Conservation (phyloP, 2,888 invertebrate species). For the Tetheella fluctuosa region DNA sequence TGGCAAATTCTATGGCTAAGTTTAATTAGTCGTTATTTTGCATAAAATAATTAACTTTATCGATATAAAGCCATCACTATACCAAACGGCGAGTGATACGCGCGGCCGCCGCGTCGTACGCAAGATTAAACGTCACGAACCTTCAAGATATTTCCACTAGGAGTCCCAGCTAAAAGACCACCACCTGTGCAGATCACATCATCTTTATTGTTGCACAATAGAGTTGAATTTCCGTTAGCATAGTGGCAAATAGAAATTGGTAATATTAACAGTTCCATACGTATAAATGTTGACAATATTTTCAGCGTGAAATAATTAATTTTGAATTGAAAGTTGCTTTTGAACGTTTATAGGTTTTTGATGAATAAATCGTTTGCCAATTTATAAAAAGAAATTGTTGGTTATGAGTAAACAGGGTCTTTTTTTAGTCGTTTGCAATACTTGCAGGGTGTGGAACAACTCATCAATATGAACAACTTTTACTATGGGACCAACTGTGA, state of each 20-base stretch:
- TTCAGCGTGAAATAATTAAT: conserved; percentile 21
- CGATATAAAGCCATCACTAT: conserved; percentile 49
- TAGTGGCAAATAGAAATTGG: conserved; percentile 25
- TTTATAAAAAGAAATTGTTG: too few relatives aligned
- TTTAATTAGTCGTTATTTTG: too few relatives aligned
- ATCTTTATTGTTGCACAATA: conserved; percentile 39
- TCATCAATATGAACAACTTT: too few relatives aligned
- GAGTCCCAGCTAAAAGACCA: conserved; percentile 43
- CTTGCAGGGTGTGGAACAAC: too few relatives aligned
- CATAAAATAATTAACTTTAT: conserved; percentile 14
- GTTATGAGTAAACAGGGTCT: too few relatives aligned
- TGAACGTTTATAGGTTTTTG: not conserved
- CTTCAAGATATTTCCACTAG: conserved; percentile 67
- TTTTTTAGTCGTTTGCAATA: too few relatives aligned
- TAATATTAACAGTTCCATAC: conserved; percentile 64
- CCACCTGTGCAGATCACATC: conserved; percentile 36
- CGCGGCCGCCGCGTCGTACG: conserved; percentile 77
- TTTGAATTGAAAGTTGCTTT: not conserved
- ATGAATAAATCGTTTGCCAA: not conserved
- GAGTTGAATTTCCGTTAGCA: conserved; percentile 33
- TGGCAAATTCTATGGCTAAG: too few relatives aligned
- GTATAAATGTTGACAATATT: conserved; percentile 40
- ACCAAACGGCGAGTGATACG: conserved; percentile 74
- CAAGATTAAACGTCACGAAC: conserved; percentile 84
- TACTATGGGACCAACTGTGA: too few relatives aligned